Conservation (phyloP, 2,888 invertebrate genomes). For the Punctoribates punctum region DNA sequence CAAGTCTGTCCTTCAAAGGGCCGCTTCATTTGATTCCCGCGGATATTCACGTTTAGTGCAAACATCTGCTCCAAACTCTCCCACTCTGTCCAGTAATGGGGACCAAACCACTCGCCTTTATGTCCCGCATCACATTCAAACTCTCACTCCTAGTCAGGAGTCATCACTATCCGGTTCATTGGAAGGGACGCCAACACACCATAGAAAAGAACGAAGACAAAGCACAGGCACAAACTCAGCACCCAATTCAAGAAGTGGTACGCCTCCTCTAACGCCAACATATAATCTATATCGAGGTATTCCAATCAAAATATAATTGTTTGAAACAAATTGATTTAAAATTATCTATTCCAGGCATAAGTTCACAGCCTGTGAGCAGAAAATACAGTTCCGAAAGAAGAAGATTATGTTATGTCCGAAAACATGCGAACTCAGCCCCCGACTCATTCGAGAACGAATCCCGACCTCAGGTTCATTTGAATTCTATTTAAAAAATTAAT, state of each 20-base stretch:
- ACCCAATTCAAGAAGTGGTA: slow-evolving; percentile 44
- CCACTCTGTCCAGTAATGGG: slow-evolving; percentile 4
- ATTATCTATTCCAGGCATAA: slow-evolving; percentile 3
- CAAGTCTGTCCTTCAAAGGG: slow-evolving; percentile 41
- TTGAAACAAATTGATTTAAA: background rate
- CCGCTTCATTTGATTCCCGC: slow-evolving; percentile 44
- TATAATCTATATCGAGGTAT: background rate
- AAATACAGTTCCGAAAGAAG: slow-evolving; percentile 50
- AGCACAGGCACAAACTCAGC: slow-evolving; percentile 36
- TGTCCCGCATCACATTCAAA: slow-evolving; percentile 31
- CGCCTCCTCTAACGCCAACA: slow-evolving; percentile 42
- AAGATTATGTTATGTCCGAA: slow-evolving; percentile 51
- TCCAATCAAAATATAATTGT: too few relatives aligned
- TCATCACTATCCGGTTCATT: background rate
- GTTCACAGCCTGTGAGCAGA: slow-evolving; percentile 42
- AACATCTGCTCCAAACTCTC: slow-evolving; percentile 37
- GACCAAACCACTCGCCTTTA: slow-evolving; percentile 18
- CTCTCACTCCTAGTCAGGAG: slow-evolving; percentile 4
- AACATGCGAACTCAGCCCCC: slow-evolving; percentile 55
- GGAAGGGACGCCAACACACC: background rate
- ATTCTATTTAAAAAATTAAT: background rate
- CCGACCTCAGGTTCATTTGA: slow-evolving; percentile 29
- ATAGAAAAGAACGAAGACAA: background rate
- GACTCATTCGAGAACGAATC: slow-evolving; percentile 52
- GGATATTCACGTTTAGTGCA: slow-evolving; percentile 43